Evolutionary conservation across 2,888 invertebrate genomes (phyloP), one percentile per base, ranked within the genome.

Genomic region (Rhogogaster chlorosoma): DNA sequence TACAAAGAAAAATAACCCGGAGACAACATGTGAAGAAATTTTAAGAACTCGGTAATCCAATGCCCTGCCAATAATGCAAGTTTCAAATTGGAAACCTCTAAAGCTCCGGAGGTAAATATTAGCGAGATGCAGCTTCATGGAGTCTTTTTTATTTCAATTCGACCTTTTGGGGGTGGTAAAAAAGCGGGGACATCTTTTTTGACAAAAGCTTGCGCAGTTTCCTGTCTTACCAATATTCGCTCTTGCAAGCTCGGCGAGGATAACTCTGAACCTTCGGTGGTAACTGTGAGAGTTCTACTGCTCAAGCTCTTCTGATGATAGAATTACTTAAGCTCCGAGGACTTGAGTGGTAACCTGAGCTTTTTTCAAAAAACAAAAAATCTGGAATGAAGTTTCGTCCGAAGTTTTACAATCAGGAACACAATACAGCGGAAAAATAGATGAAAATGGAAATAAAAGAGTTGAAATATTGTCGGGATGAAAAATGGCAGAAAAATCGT

Each of bases 191-290:
- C n/a, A 38, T n/a, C 38, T 26, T 75, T 75, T 38, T 22, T 45
- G 22, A 15, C 75, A 26, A 75, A 75, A 45, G 75, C 42, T 75
- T 12, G 12, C 22, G 26, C 75, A 75, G 75, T 26, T 26, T 26
- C 12, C 75, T 75, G 75, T 38, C 1, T 75, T 75, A 18, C 45
- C 75, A 45, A 45, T 26, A 4, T 45, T 15, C 26, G 45, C 12
- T 26, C 26, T n/a, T 18, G 70, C 70, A 70, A 70, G 70, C 70
- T 70, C 70, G 36, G 18, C 32, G 70, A n/a, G n/a, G 70, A 70
- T 75, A 75, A 75, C 45, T 22, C 42, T 7, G 9, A 36, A 32
- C 29, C 70, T 7, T 36, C 18, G 32, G 18, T 70, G 70, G 29
- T 70, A 70, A 70, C 70, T 36, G 70, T 70, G 2, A 9, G n/a